phyloP scores from a whole-genome alignment of 1,140 invertebrate species.

The Dendroctonus ponderosae region DNA sequence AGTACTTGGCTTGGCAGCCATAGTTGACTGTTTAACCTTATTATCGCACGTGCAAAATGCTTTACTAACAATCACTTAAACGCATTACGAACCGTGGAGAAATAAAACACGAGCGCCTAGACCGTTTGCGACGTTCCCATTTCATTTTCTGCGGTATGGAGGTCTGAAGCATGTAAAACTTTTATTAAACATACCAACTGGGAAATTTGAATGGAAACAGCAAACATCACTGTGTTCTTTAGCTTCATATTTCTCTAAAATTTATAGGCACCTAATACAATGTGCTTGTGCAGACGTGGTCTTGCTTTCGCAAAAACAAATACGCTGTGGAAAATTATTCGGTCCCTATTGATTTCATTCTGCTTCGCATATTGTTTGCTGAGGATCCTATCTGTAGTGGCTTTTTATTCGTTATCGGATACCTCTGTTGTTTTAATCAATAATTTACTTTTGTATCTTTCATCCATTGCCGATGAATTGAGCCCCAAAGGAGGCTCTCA shows the following conservation, averaged over 20 bases:
- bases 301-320: slow-evolving; percentile 17
- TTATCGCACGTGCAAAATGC: too few species aligned
- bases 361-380: slow-evolving; percentile 3
- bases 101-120: too few species aligned
- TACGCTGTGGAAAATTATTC: slow-evolving; percentile 14
- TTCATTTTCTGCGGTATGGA: slow-evolving; percentile 9
- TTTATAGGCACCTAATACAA: slow-evolving; percentile 22
- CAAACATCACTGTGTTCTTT: slow-evolving; percentile 29
- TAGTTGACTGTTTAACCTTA: too few species aligned
- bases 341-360: slow-evolving; percentile 20
- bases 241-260: slow-evolving; percentile 21
- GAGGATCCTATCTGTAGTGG: neutral
- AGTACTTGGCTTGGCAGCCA: too few species aligned
- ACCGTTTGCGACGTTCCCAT: neutral
- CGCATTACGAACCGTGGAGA: too few species aligned
- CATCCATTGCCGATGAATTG: too few species aligned
- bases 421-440: slow-evolving; percentile 4
- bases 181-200: slow-evolving; percentile 31
- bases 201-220: slow-evolving; percentile 30
- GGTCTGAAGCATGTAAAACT: slow-evolving; percentile 21
- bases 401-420: slow-evolving; percentile 3
- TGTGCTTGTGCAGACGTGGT: slow-evolving; percentile 14
- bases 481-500: too few species aligned
- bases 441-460: neutral
- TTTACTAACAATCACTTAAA: too few species aligned